Evolutionary conservation across 2,888 invertebrate species (phyloP).

Genomic region (Allacma fusca): DNA sequence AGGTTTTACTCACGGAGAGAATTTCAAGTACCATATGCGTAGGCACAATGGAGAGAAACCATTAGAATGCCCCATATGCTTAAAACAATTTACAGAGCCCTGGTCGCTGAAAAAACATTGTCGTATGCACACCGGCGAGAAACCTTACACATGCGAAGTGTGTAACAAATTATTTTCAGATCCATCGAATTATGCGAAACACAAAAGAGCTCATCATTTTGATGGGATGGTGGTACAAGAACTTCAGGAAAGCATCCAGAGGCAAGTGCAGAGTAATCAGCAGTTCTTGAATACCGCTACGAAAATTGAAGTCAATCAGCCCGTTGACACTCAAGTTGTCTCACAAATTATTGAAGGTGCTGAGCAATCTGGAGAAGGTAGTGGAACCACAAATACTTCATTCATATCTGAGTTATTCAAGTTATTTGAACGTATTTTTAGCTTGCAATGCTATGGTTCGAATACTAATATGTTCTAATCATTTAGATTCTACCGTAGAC

Average conservation of each 20-base stretch:
- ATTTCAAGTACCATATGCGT: constrained; percentile 73
- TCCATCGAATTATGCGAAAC: constrained; percentile 77
- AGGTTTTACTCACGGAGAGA: constrained; percentile 62
- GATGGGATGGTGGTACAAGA: not conserved
- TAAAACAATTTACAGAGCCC: constrained; percentile 72
- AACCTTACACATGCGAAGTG: constrained; percentile 73
- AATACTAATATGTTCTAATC: too few relatives aligned
- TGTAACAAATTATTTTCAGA: constrained; percentile 72
- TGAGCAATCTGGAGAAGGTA: too few relatives aligned
- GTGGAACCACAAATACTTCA: too few relatives aligned
- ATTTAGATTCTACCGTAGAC: too few relatives aligned
- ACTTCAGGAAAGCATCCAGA: not conserved
- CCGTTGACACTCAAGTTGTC: too few relatives aligned
- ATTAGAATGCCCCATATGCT: constrained; percentile 66
- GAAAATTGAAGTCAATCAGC: too few relatives aligned
- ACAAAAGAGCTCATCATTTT: constrained; percentile 64
- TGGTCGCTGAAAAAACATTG: constrained; percentile 74
- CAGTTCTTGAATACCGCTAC: too few relatives aligned
- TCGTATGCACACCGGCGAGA: constrained; percentile 73
- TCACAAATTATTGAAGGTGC: too few relatives aligned
- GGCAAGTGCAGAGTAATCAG: not conserved
- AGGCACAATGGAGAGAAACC: constrained; percentile 74
- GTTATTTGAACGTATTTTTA: too few relatives aligned
- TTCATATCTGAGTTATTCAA: too few relatives aligned
- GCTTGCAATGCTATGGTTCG: too few relatives aligned